These are phyloP conservation scores for Linnaemya tessellans DNA, from an alignment of 2,888 invertebrate species.

Conservation along the genomic window DNA sequence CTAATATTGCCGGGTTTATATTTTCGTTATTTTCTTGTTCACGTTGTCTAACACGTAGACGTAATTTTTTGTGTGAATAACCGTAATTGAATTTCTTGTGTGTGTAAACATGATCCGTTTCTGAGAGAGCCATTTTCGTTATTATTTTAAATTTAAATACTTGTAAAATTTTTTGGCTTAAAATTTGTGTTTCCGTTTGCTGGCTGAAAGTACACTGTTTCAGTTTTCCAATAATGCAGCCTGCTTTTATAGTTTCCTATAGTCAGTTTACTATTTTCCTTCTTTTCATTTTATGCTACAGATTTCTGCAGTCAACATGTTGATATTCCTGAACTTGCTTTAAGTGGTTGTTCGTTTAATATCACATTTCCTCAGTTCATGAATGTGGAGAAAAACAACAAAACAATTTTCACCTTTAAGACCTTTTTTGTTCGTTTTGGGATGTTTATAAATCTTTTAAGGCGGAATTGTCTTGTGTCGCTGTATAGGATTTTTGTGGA, in stretches of 20 bases:
- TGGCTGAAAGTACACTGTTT: conserved; percentile 49
- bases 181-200: conserved; percentile 22
- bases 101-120: conserved; percentile 61
- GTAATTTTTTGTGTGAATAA: conserved; percentile 70
- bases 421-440: conserved; percentile 21
- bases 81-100: conserved; percentile 71
- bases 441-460: conserved; percentile 10
- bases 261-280: neutral
- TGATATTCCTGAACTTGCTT: conserved; percentile 36
- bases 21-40: conserved; percentile 41
- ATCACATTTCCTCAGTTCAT: neutral
- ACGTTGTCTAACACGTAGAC: conserved; percentile 49
- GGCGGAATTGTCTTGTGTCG: conserved; percentile 7
- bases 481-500: neutral
- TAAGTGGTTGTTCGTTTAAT: neutral
- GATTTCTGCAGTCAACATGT: neutral
- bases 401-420: conserved; percentile 54
- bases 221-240: neutral
- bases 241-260: conserved; percentile 52
- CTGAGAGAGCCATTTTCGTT: conserved; percentile 54
- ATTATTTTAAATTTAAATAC: neutral
- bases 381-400: neutral
- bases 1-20: conserved; percentile 60
- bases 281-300: neutral
- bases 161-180: too few species aligned